Evolutionary conservation across 2,113 vertebrate species (phyloP).

Genomic region (Pandion haliaetus): DNA sequence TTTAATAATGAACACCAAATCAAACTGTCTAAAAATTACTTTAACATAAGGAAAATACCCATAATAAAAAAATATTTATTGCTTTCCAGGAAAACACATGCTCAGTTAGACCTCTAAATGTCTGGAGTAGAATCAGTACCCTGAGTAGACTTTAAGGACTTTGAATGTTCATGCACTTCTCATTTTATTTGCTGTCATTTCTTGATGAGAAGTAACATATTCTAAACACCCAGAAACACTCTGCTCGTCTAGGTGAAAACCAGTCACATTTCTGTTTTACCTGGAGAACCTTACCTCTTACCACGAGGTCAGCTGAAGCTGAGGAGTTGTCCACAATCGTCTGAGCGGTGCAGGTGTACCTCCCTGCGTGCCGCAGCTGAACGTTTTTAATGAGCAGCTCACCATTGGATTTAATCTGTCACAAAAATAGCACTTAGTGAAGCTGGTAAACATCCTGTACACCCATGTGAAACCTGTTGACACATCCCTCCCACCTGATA

Average conservation of each 20-base stretch:
- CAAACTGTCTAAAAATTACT: neutral
- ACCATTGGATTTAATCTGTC: constrained; percentile 85
- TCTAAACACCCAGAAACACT: neutral
- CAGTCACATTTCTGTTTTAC: neutral
- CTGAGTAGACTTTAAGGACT: neutral
- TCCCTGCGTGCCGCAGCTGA: constrained; percentile 89
- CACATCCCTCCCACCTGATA: neutral
- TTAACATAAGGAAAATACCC: neutral
- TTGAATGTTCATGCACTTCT: neutral
- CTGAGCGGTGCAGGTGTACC: constrained; percentile 91
- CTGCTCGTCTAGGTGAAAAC: neutral
- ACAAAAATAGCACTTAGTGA: neutral
- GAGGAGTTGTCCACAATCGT: constrained; percentile 93
- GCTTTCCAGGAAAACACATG: neutral
- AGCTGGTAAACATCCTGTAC: neutral
- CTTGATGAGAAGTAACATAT: neutral
- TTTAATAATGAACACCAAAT: neutral
- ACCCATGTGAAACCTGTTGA: neutral
- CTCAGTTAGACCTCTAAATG: neutral
- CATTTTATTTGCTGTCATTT: neutral
- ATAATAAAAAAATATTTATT: neutral
- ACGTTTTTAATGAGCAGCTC: constrained; percentile 88
- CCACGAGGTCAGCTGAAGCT: constrained; percentile 88
- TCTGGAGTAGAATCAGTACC: neutral
- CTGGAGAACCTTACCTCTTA: constrained; percentile 84